Evolutionary conservation across 2,888 invertebrate genomes (phyloP).

Genomic region (Drosophila affinis): DNA sequence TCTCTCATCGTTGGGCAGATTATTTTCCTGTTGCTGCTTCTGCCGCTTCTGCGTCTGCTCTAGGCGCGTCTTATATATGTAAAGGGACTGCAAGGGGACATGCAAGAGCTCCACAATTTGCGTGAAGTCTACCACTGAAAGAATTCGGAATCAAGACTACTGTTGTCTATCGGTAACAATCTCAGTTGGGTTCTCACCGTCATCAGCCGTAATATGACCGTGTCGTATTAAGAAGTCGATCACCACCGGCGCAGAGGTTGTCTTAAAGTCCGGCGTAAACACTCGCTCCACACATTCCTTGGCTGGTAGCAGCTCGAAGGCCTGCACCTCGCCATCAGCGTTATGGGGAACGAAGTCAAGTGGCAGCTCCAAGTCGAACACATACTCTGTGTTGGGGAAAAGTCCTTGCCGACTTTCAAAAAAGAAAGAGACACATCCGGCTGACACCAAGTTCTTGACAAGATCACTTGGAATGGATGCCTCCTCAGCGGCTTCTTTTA

Average conservation of each 20-base stretch:
- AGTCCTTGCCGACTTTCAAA: slow-evolving; percentile 96
- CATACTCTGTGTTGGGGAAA: slow-evolving; percentile 97
- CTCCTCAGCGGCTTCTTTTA: slow-evolving; percentile 97
- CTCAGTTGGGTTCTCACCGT: slow-evolving; percentile 85
- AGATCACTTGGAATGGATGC: slow-evolving; percentile 93
- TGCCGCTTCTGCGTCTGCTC: slow-evolving; percentile 70
- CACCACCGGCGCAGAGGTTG: slow-evolving; percentile 95
- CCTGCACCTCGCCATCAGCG: slow-evolving; percentile 96
- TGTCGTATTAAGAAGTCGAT: slow-evolving; percentile 96
- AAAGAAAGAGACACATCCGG: slow-evolving; percentile 86
- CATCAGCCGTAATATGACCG: slow-evolving; percentile 94
- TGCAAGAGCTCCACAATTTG: slow-evolving; percentile 94
- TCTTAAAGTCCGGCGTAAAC: slow-evolving; percentile 93
- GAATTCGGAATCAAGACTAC: slow-evolving; percentile 66
- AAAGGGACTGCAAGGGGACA: slow-evolving; percentile 93
- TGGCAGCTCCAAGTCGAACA: slow-evolving; percentile 96
- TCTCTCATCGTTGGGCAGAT: slow-evolving; percentile 52
- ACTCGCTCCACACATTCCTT: slow-evolving; percentile 92
- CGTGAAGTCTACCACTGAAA: slow-evolving; percentile 92
- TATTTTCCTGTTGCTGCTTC: slow-evolving; percentile 57
- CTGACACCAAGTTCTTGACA: slow-evolving; percentile 85
- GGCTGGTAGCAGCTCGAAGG: slow-evolving; percentile 93
- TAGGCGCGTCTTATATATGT: slow-evolving; percentile 85
- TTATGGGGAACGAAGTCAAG: slow-evolving; percentile 95
- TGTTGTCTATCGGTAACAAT: background rate